A percentile compares a stretch with the other conserved stretches of the same genome.
phyloP scores from a whole-genome alignment of 1,140 invertebrate genomes.

The Bombus balteatus region DNA sequence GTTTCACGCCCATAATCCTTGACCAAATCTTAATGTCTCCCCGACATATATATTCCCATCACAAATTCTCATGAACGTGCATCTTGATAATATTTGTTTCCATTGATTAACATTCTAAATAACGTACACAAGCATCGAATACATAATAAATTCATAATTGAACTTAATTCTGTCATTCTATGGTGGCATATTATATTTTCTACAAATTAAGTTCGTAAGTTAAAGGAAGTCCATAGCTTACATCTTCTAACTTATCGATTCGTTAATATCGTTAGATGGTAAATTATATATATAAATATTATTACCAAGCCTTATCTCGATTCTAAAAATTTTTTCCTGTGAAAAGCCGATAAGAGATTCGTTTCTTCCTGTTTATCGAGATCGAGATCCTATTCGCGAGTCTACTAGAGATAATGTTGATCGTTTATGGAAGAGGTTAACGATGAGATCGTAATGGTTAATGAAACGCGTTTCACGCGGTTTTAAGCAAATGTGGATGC shows the following conservation, averaged over 20 bases:
- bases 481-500: conserved; percentile 22
- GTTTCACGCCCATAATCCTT: too few species aligned
- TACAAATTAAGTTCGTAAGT: too few species aligned
- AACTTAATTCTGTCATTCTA: not conserved
- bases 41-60: not conserved
- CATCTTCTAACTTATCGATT: too few species aligned
- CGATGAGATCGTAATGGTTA: not conserved
- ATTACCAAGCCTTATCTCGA: not conserved
- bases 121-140: not conserved
- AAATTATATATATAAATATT: too few species aligned
- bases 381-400: not conserved
- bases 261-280: too few species aligned
- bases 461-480: conserved; percentile 30
- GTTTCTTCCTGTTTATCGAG: not conserved
- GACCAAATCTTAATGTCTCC: too few species aligned
- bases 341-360: not conserved
- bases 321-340: not conserved
- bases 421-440: conserved; percentile 15
- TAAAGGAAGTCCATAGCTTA: too few species aligned
- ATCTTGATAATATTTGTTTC: not conserved
- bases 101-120: conserved; percentile 10
- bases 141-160: not conserved
- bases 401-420: not conserved
- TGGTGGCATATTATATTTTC: too few species aligned
- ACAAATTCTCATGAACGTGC: not conserved